Evolutionary conservation across 2,113 vertebrate genomes (phyloP).

Genomic region (Aviceda subcristata): DNA sequence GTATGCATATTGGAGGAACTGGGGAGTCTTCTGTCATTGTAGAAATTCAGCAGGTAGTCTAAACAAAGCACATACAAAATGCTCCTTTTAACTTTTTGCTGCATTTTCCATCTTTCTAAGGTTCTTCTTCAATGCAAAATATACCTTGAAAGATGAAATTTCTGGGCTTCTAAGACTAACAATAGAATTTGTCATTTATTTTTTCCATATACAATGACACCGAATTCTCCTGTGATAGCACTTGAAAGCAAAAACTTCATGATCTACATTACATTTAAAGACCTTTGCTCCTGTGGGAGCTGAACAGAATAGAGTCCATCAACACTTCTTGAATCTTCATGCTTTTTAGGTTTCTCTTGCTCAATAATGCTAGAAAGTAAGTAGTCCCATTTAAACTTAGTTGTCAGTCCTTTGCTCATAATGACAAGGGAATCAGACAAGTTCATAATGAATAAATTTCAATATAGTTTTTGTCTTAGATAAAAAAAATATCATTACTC

Average conservation of each 20-base stretch:
- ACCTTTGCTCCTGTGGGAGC: background rate
- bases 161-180: background rate
- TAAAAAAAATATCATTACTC: background rate
- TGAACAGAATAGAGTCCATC: background rate
- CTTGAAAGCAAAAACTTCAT: background rate
- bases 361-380: background rate
- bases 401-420: background rate
- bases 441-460: background rate
- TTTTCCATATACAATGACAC: background rate
- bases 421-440: background rate
- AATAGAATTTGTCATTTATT: background rate
- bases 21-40: background rate
- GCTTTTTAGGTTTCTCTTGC: background rate
- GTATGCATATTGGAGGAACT: background rate
- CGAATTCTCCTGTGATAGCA: background rate
- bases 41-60: background rate
- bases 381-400: background rate
- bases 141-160: background rate
- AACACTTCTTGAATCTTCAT: background rate
- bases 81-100: background rate
- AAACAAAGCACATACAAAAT: background rate
- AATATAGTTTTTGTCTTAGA: background rate
- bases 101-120: background rate
- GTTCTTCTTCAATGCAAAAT: background rate
- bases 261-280: background rate